Evolutionary conservation across 35 echinoderm and acorn worm genomes (phyloP).

Genomic region (Strongylocentrotus purpuratus): DNA sequence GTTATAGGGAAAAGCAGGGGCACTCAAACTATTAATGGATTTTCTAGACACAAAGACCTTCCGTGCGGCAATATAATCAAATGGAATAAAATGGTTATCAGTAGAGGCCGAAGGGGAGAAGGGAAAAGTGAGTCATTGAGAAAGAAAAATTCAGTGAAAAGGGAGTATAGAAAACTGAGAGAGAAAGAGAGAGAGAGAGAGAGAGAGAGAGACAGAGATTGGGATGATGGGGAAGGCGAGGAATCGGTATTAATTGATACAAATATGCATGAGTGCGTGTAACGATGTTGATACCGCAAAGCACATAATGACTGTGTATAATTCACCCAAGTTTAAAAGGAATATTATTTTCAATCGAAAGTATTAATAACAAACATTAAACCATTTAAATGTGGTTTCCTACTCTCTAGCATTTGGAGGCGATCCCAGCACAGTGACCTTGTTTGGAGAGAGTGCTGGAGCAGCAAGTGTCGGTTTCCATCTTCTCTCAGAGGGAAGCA

Average conservation of each 20-base stretch:
- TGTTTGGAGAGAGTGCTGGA: constrained; percentile 87
- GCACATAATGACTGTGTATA: background rate
- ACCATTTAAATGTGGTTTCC: background rate
- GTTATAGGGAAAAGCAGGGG: too few relatives aligned
- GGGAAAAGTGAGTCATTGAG: background rate
- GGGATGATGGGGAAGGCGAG: too few relatives aligned
- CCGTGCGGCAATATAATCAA: too few relatives aligned
- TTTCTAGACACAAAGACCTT: too few relatives aligned
- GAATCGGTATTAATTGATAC: background rate
- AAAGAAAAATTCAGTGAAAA: background rate
- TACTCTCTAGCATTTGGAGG: constrained; percentile 69
- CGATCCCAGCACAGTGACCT: constrained; percentile 57
- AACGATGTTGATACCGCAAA: background rate
- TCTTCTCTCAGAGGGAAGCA: constrained; percentile 58
- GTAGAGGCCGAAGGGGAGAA: background rate
- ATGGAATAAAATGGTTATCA: too few relatives aligned
- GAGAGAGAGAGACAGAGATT: background rate
- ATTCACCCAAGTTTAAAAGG: background rate
- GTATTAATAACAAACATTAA: background rate
- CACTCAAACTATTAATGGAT: too few relatives aligned
- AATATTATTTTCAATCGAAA: background rate
- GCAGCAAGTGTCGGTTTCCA: constrained; percentile 69
- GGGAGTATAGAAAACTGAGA: background rate
- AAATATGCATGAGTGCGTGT: background rate
- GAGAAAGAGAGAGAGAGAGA: background rate